Percentiles rank a stretch among this genome's conserved stretches.
phyloP scores from a whole-genome alignment of 2,797 vertebrate genomes.

The Dromococcyx pavoninus region DNA sequence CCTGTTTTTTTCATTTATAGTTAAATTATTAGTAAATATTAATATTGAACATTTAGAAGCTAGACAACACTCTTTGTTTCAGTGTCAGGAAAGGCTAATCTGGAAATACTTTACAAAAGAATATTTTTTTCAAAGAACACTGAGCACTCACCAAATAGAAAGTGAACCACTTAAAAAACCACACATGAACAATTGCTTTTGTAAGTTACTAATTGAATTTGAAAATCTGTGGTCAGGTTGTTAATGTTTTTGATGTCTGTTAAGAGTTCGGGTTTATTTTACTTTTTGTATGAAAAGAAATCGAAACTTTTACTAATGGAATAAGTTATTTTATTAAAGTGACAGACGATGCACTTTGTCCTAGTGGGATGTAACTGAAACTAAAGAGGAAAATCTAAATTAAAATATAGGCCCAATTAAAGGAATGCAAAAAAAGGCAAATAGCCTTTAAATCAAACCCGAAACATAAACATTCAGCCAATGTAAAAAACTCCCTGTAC shows the following conservation, averaged over 20 bases:
- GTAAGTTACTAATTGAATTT: not conserved
- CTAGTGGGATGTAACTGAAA: not conserved
- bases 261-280: not conserved
- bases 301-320: not conserved
- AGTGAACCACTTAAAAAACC: not conserved
- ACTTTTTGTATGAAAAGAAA: not conserved
- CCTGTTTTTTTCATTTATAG: not conserved
- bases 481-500: not conserved
- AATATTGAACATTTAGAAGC: not conserved
- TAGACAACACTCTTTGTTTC: not conserved
- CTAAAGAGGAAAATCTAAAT: not conserved
- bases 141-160: not conserved
- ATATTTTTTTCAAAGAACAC: not conserved
- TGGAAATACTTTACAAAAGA: not conserved
- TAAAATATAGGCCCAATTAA: not conserved
- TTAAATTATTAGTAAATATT: slow-evolving; percentile 1
- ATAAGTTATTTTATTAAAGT: not conserved
- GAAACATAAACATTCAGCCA: not conserved
- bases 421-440: not conserved
- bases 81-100: not conserved
- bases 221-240: not conserved
- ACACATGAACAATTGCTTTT: not conserved
- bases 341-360: not conserved
- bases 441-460: not conserved
- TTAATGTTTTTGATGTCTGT: not conserved